Evolutionary conservation across 1,140 invertebrate species (phyloP), one percentile per base, ranked within the genome.

Genomic region (Wiebesia pumilae): DNA sequence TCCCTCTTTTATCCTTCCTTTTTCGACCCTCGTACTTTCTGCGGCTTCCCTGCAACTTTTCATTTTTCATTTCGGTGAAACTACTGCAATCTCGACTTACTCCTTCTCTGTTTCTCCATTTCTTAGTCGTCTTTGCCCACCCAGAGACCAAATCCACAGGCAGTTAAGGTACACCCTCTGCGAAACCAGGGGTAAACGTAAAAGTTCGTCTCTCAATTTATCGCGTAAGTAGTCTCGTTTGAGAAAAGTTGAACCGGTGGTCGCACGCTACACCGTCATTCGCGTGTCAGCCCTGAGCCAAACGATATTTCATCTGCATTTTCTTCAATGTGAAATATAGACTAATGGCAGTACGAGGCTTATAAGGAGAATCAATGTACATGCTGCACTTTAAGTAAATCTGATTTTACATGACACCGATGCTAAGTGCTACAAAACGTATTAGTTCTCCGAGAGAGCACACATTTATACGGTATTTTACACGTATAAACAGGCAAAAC

Each of bases 211-310:
- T 88, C 89, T 90, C 91, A 90, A 91, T 93, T 93, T 92, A 92
- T 92, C 88, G 88, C 89, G 77, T 91, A 92, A 92, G 91, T 91
- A 91, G 90, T 90, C 88, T 92, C 91, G 90, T 92, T 93, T 92
- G 90, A 90, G 88, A 91, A 87, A 92, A 92, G 88, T 93, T 89
- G 87, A 88, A 90, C 89, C 88, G 84, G 84, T 85, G 62, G 80
- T 78, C 89, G 90, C 84, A 86, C 65, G 9, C 47, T 7, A 40
- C n/a, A 16, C 65, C 14, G 30, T 47, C 38, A 69, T 65, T 38
- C 62, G 38, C 35, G 33, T 65, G 75, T 54, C 75, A 71, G 71
- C 40, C 65, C 19, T 54, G 14, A 27, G 73, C 51, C 24, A 40
- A 69, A 43, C 51, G 19, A 86, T 89, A 89, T 90, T 92, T 93